Conservation (phyloP, 92 coral and sea anemone species). For the Palythoa grandis region DNA sequence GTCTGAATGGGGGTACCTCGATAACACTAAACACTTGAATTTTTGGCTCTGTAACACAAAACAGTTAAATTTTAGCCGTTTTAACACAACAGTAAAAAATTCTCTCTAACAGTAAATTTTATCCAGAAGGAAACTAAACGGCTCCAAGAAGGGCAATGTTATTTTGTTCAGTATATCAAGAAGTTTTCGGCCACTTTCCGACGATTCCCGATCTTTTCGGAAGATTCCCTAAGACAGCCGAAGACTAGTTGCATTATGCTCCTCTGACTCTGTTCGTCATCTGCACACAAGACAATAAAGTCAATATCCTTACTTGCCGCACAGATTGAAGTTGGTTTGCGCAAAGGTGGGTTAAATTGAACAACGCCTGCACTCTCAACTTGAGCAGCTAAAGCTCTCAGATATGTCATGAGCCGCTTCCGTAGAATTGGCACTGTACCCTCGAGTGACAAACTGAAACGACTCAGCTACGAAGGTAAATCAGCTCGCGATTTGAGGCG, state of each 20-base stretch:
- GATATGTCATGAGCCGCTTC: slow-evolving; percentile 38
- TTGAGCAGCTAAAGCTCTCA: slow-evolving; percentile 37
- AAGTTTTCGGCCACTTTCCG: too few species aligned
- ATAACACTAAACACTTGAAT: too few species aligned
- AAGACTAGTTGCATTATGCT: slow-evolving; percentile 19
- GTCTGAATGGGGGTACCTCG: too few species aligned
- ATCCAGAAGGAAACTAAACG: too few species aligned
- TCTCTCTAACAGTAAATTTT: too few species aligned
- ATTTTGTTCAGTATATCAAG: too few species aligned
- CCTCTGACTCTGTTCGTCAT: slow-evolving; percentile 39
- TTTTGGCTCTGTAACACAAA: too few species aligned
- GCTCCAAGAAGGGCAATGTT: too few species aligned
- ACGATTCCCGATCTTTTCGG: too few species aligned
- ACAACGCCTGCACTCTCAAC: slow-evolving; percentile 35
- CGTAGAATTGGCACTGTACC: slow-evolving; percentile 50
- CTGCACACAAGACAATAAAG: slow-evolving; percentile 58
- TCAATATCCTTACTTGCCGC: slow-evolving; percentile 49
- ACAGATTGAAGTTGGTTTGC: slow-evolving; percentile 55
- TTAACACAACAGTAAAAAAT: too few species aligned
- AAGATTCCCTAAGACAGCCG: too few species aligned
- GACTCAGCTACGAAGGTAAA: slow-evolving; percentile 36
- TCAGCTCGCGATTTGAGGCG: slow-evolving; percentile 54
- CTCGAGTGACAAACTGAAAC: slow-evolving; percentile 47
- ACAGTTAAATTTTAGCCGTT: too few species aligned
- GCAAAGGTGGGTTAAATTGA: slow-evolving; percentile 21